Base-by-base conservation (phyloP, 2,888 invertebrate species). In the Agrochola lota region DNA sequence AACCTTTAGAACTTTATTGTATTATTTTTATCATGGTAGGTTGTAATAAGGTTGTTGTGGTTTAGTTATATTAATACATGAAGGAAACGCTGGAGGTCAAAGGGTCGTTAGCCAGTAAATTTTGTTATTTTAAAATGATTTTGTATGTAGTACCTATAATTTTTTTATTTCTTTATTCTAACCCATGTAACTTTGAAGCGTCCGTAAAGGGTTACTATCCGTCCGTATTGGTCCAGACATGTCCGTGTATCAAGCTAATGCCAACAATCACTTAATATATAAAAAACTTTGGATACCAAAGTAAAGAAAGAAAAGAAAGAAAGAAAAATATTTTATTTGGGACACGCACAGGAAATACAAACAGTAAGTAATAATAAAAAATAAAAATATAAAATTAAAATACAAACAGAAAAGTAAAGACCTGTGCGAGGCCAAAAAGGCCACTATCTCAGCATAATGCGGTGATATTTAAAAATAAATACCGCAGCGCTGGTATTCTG, bases 21-120 rank as follows among this genome's bases (percentile, higher is more conserved):
- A 6, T 23, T 35, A 8, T 74, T 75, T 71, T 75, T 81, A 43
- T 35, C n/a, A n/a, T 26, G 1, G 20, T n/a, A 60, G 49, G 49
- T 17, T 46, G n/a, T n/a, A 3, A 46, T 46, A 77, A 17, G 30
- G 17, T 52, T 30, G 15, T 59, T 26, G 11, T 6, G 59, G 57
- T 35, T 74, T 46, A 43, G 8, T 46, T n/a, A 26, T 46, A 20
- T 57, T 23, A 30, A 30, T 23, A 23, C 7, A 20, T 20, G 6
- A 40, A 35, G 12, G 63, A 23, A 35, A 23, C 3, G 2, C 20
- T n/a, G n/a, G n/a, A 57, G 4, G n/a, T 57, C 55, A n/a, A 11
- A 57, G 9, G n/a, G 1, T 1, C n/a, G 57, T n/a, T n/a, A n/a
- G 23, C 11, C 20, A 30, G 20, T 30, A 12, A 20, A 23, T 23